Conservation (phyloP, 1,140 invertebrate genomes). For the Philotrypesis tridentata region DNA sequence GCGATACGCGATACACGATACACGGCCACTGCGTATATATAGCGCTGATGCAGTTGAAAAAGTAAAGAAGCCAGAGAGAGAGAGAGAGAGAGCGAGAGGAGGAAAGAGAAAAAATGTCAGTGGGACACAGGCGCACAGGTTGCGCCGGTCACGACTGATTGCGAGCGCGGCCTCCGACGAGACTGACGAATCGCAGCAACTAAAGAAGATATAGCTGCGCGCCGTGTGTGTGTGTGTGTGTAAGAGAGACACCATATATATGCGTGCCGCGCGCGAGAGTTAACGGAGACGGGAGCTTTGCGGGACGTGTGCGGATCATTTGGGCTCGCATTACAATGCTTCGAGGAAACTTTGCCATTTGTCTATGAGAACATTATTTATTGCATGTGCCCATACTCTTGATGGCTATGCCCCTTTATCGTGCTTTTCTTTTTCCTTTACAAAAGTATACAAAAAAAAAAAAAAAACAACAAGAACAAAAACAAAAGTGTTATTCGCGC, state of each 20-base stretch:
- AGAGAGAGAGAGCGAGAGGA: slow-evolving; percentile 1
- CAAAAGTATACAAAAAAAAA: not conserved
- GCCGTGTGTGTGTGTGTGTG: no score
- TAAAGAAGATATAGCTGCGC: not conserved
- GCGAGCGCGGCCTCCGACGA: not conserved
- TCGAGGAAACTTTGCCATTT: no score
- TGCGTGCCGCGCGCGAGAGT: not conserved
- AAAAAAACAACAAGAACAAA: not conserved
- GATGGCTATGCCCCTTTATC: not conserved
- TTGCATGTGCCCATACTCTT: not conserved
- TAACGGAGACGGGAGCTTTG: not conserved
- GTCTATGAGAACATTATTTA: not conserved
- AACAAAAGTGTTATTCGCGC: not conserved
- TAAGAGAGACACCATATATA: no score
- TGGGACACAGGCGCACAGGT: slow-evolving; percentile 51
- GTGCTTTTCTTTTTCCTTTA: not conserved
- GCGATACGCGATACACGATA: slow-evolving; percentile 66
- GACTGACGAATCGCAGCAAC: slow-evolving; percentile 37
- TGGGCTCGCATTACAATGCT: not conserved
- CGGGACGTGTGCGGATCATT: no score
- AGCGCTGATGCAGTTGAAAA: not conserved
- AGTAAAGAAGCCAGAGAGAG: slow-evolving; percentile 5
- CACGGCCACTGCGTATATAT: not conserved
- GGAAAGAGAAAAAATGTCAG: slow-evolving; percentile 28
- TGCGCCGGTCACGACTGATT: slow-evolving; percentile 30